Percentiles rank a stretch among this genome's conserved stretches.
phyloP scores from a whole-genome alignment of 2,113 vertebrate genomes.

The Amia ocellicauda region DNA sequence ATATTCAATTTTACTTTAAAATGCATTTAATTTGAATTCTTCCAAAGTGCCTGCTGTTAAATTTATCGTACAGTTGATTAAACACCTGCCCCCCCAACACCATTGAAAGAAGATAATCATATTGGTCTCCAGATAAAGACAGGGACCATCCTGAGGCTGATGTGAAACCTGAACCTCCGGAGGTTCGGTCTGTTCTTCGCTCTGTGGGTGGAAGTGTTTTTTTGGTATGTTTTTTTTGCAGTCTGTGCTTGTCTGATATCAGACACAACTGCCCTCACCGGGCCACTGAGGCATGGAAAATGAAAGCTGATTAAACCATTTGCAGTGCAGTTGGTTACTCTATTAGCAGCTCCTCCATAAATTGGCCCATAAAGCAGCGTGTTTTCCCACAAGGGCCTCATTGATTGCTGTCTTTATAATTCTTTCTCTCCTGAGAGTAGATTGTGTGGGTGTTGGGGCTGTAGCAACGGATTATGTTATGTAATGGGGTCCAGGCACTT shows the following conservation, averaged over 20 bases:
- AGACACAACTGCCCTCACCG: background rate
- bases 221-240: too few relatives aligned
- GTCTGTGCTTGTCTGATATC: background rate
- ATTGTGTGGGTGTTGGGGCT: background rate
- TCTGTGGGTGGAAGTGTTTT: background rate
- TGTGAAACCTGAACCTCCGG: too few relatives aligned
- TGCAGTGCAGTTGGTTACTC: background rate
- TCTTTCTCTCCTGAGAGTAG: background rate
- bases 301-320: background rate
- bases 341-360: background rate
- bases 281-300: background rate
- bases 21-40: too few relatives aligned
- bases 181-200: background rate
- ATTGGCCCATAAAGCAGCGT: background rate
- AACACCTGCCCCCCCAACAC: too few relatives aligned
- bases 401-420: background rate
- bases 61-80: too few relatives aligned
- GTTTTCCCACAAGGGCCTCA: background rate
- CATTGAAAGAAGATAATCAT: too few relatives aligned
- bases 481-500: background rate
- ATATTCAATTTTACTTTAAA: too few relatives aligned
- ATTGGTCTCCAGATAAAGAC: too few relatives aligned
- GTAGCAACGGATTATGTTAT: background rate
- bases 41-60: too few relatives aligned
- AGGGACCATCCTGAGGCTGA: too few relatives aligned